Base-by-base conservation (phyloP, 2,888 invertebrate species). In the Drosophila recens region DNA sequence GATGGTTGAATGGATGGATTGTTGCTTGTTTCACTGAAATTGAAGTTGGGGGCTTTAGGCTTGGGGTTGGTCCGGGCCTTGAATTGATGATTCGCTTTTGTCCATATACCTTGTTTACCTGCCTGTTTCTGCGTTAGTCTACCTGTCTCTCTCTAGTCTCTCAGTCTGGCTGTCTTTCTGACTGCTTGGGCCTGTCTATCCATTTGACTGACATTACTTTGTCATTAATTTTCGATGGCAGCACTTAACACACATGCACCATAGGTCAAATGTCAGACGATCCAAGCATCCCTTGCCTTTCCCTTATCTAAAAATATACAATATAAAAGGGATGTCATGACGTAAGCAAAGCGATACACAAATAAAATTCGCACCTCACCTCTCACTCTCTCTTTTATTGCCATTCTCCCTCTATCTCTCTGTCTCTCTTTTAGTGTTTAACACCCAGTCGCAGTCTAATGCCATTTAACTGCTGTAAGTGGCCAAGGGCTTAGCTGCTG, bases 131-230 rank as follows among this genome's bases (percentile, higher is more conserved):
- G 36, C 52, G 36, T 45, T 48, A 68, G 63, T 63, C 68, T 61
- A 71, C 70, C 75, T 53, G 46, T 54, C 56, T 70, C 48, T 48
- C 63, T 40, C 20, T 59, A 34, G 23, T 56, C 54, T 10, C 8
- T 23, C 42, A 13, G 49, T 27, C 56, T 57, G 36, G 36, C 70
- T 75, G 79, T 64, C 69, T 67, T 38, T 52, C 34, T 51, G 63
- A 66, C 52, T 58, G 65, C 65, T 66, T 72, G 17, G 54, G 67
- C 64, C 67, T 88, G 89, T 89, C 87, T 84, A 80, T 89, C 80
- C 75, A 62, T 81, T 86, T 89, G 92, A 90, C 88, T 85, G 92
- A 90, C 92, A 91, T 90, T 90, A 90, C 90, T 90, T 90, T 90
- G 89, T 87, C 90, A 91, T 91, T 91, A 90, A 90, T 91, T 90